Base-by-base conservation (phyloP, 2,888 invertebrate genomes). In the Drosophila leonis region DNA sequence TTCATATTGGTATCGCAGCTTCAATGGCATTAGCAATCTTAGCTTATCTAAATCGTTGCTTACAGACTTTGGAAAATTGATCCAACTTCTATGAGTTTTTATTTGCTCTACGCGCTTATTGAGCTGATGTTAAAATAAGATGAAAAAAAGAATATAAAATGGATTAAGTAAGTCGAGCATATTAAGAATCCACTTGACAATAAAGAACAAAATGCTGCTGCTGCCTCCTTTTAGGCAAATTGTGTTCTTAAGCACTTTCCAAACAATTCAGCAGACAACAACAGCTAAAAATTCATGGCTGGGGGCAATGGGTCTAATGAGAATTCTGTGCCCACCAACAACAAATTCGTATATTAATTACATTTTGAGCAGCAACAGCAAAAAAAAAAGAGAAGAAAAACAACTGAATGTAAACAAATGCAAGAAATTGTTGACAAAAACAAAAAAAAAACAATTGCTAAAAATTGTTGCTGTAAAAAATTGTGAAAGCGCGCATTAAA, bases 211-310 rank as follows among this genome's bases (percentile, higher is more conserved):
- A 35, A 48, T 7, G n/a, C 44, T 20, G n/a, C 44, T 18, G 9
- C 24, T 66, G 65, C 49, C 64, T 60, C 29, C 51, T 66, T 62
- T 24, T 31, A 63, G 66, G 71, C 71, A 71, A 78, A 78, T 71
- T 78, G 77, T 75, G 51, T 48, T 75, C 71, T 75, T 51, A 71
- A 78, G 71, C 78, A 75, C 78, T 78, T 78, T 65, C 18, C 75
- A 67, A 75, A 75, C 42, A 65, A 48, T 66, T 64, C 56, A 24
- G 15, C 41, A 9, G 42, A 39, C 41, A 44, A 44, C 44, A 44
- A 42, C 42, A 18, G 9, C 46, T 20, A n/a, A 27, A 44, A 69
- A 49, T 37, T 56, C 64, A 52, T 51, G 55, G 74, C 57, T 37
- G 8, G 10, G 51, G 66, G 15, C 29, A 37, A 13, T 8, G 48